Evolutionary conservation across 2,888 invertebrate species (phyloP), one percentile per base, ranked within the genome.

Genomic region (Aelia acuminata): DNA sequence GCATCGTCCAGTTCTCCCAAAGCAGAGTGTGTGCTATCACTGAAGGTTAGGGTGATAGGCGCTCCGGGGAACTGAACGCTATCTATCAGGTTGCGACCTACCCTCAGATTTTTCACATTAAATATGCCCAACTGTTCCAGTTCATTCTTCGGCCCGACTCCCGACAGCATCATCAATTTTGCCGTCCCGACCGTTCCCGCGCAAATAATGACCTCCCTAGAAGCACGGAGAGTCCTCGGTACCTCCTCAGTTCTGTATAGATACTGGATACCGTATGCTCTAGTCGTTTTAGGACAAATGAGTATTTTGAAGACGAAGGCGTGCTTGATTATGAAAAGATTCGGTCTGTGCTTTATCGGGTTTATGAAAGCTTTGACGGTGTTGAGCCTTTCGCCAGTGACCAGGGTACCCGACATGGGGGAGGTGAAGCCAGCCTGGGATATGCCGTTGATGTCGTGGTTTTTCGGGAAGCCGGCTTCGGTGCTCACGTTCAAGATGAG

Each of bases 281-380:
- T 93, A 49, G 94, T 94, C 1, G 93, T 93, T 22, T 92, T 92
- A 0, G 93, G 92, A 90, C 94, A 93, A 89, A 94, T 93, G 22
- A 95, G 90, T 47, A 95, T 92, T 92, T 93, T 94, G 1, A 93
- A 93, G 0, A 94, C 95, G 91, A 94, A 93, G 89, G 94, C 94
- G 35, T 93, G 92, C 90, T 94, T 95, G 7, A 94, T 93, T 18
- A 96, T 92, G 87, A 94, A 93, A 20, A 96, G 92, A 91, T 96
- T 96, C 47, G 92, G 93, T 90, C 95, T 92, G 26, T 93, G 92
- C 63, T 93, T 93, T 0, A 93, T 93, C 0, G 94, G 94, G 90
- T 94, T 93, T 86, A 96, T 92, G 91, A 95, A 96, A 0, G 95
- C 95, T 91, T 94, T 93, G 88, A 94, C 94, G 0, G 95, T 94